Evolutionary conservation across 2,797 vertebrate genomes (phyloP), one percentile per base, ranked within the genome.

Genomic region (Scarus forsteni): DNA sequence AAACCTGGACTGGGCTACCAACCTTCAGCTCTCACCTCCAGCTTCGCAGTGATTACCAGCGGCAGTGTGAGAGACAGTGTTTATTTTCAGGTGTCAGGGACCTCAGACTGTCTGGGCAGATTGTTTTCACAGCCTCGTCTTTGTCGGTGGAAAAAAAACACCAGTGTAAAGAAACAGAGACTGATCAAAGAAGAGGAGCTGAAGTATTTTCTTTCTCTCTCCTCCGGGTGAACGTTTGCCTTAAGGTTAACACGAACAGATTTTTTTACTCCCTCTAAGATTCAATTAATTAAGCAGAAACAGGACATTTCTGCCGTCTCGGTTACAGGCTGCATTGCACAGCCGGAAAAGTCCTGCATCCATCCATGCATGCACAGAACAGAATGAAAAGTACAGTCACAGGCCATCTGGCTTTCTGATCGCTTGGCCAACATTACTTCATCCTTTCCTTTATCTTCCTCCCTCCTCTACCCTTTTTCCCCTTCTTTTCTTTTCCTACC

Each of bases 181-280:
- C 61, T 78, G 56, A 85, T 82, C 73, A 64, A 73, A 88, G 81
- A 73, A 73, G 73, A 91, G 67, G 66, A 76, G 66, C 59, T 42
- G 16, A 59, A 45, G 39, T 39, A 57, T 72, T 67, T 55, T 70
- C 36, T 44, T 35, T 38, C 15, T 13, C 7, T 65, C 51, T 68
- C 12, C 50, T 82, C 13, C 38, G 64, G 42, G 70, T 76, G 71
- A 62, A 69, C 77, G 72, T 43, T 40, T 54, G 50, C 62, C 45
- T 75, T 56, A 39, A 75, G 60, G 38, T 53, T 66, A 60, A 70
- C 46, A 52, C 51, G 40, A 44, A 38, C 40, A 14, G 35, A 62
- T 39, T 34, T 35, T 18, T 5, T 34, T 27, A 39, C 39, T 55
- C n/a, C 38, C 5, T 35, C 43, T 54, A 34, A 73, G 34, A 58